A percentile compares a stretch with the other conserved stretches of the same genome.
Evolutionary conservation across 1,140 invertebrate genomes (phyloP).

Genomic region (Cyclargus thomasi): DNA sequence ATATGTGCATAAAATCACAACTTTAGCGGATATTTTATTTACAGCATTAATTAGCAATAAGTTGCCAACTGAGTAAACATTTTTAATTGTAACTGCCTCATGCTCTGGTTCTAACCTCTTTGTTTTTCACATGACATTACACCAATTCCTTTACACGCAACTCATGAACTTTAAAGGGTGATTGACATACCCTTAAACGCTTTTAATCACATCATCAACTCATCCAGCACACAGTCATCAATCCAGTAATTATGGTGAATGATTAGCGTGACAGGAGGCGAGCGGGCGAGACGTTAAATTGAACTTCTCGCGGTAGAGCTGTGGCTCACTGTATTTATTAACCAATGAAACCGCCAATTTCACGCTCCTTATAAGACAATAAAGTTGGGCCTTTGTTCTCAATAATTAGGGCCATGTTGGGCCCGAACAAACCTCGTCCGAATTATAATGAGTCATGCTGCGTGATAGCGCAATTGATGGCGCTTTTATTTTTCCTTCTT

Average conservation of each 20-base stretch:
- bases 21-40: too few relatives aligned
- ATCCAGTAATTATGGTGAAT: background rate
- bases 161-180: background rate
- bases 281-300: background rate
- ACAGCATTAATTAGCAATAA: too few relatives aligned
- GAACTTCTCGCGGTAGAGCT: constrained; percentile 1
- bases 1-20: too few relatives aligned
- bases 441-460: constrained; percentile 33
- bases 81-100: too few relatives aligned
- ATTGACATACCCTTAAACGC: background rate
- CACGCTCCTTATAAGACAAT: constrained; percentile 35
- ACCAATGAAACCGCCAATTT: constrained; percentile 28
- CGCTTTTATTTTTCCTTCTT: background rate
- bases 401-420: constrained; percentile 45
- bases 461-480: background rate
- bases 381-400: constrained; percentile 49
- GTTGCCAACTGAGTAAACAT: too few relatives aligned
- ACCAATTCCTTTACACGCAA: too few relatives aligned
- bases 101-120: too few relatives aligned
- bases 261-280: constrained; percentile 1
- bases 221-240: background rate
- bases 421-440: constrained; percentile 28
- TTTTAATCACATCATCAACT: background rate
- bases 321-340: constrained; percentile 25
- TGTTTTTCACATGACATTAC: too few relatives aligned